Conservation (phyloP, 2,113 vertebrate species). For the Eptatretus burgeri region DNA sequence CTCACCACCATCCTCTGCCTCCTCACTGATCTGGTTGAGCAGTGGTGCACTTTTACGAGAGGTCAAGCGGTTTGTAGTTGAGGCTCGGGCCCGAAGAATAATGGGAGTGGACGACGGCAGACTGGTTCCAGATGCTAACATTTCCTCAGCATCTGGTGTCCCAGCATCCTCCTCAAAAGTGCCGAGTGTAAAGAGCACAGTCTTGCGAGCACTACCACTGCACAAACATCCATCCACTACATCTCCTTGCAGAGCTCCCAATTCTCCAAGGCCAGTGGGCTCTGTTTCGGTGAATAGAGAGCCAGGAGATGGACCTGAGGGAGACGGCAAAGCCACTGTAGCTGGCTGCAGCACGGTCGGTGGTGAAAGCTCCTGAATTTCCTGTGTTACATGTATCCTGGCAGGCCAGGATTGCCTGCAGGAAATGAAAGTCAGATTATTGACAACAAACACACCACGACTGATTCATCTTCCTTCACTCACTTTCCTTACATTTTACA, state of each 20-base stretch:
- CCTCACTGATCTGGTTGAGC: constrained; percentile 89
- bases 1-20: constrained; percentile 27
- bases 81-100: constrained; percentile 23
- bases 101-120: too few species aligned
- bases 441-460: not conserved
- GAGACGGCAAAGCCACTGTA: constrained; percentile 5
- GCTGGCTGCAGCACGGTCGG: not conserved
- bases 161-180: constrained; percentile 40
- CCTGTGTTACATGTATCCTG: constrained; percentile 63
- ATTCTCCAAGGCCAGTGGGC: too few species aligned
- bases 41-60: constrained; percentile 70
- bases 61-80: constrained; percentile 67
- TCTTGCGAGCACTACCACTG: constrained; percentile 1
- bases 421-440: constrained; percentile 6
- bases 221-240: too few species aligned
- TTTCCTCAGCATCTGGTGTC: too few species aligned
- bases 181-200: constrained; percentile 45
- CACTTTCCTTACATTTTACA: not conserved
- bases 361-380: constrained; percentile 41
- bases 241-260: too few species aligned
- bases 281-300: not conserved
- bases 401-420: constrained; percentile 80
- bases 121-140: too few species aligned
- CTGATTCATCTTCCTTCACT: constrained; percentile 1
- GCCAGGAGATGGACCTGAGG: constrained; percentile 1